Percentiles rank a stretch among this genome's conserved stretches.
These are phyloP conservation scores for Leucozona laternaria DNA, from an alignment of 2,888 invertebrate genomes.

Conservation along the genomic window DNA sequence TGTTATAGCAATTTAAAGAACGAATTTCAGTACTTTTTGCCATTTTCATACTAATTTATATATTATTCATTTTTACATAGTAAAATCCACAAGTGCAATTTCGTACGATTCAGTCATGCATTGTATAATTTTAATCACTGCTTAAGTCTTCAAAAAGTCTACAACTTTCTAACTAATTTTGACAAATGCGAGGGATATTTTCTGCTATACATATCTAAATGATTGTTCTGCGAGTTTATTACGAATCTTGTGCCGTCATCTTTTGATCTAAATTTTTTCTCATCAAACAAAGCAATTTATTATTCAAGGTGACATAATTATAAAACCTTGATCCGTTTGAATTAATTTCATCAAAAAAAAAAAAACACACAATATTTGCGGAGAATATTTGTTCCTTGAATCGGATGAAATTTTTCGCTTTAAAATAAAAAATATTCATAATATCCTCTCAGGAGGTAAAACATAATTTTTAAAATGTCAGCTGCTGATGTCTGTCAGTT, in stretches of 20 bases:
- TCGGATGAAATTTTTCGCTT: not conserved
- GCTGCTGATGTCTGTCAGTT: conserved; percentile 73
- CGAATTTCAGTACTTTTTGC: no score
- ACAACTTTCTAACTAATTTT: no score
- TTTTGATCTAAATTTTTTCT: not conserved
- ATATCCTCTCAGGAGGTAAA: conserved; percentile 18
- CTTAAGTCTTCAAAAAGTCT: no score
- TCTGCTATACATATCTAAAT: no score
- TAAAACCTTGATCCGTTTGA: not conserved
- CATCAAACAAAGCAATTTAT: not conserved
- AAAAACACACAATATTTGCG: not conserved
- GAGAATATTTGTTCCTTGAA: not conserved
- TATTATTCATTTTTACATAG: no score
- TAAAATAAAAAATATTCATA: not conserved
- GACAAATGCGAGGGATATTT: no score
- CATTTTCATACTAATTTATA: no score
- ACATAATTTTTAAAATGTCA: conserved; percentile 59
- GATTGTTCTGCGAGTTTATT: not conserved
- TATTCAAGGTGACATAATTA: conserved; percentile 2
- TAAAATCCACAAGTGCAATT: no score
- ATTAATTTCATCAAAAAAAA: not conserved
- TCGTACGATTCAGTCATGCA: no score
- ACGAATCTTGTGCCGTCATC: not conserved
- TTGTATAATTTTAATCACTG: no score
- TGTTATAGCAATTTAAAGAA: no score